These are phyloP conservation scores for Tragelaphus buxtoni DNA, from an alignment of 2,113 vertebrate species.

Conservation along the genomic window DNA sequence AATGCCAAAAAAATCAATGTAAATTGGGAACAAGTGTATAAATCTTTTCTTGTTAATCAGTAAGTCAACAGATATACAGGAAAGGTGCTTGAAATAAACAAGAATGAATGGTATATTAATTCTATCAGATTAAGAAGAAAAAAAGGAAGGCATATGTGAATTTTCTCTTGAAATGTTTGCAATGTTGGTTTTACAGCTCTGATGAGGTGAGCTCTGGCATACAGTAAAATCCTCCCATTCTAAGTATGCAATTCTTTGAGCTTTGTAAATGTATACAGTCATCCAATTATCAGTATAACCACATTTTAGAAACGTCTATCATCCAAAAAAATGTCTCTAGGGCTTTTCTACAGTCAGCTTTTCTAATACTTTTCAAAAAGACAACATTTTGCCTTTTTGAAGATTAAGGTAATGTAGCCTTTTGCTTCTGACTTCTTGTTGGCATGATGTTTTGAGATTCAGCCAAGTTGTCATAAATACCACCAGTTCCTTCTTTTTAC, in stretches of 20 bases:
- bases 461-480: not conserved
- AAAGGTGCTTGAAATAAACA: not conserved
- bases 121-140: slow-evolving; percentile 6
- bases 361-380: not conserved
- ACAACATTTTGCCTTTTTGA: not conserved
- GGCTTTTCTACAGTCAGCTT: not conserved
- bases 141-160: not conserved
- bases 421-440: not conserved
- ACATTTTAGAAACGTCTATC: not conserved
- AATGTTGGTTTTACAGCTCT: not conserved
- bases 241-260: not conserved
- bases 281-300: not conserved
- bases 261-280: not conserved
- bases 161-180: slow-evolving; percentile 17
- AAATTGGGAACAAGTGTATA: not conserved
- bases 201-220: not conserved
- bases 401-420: not conserved
- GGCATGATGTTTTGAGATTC: not conserved
- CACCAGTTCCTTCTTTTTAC: not conserved
- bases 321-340: not conserved
- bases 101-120: not conserved
- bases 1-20: slow-evolving; percentile 4
- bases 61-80: not conserved
- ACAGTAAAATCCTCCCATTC: not conserved
- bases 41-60: not conserved